Conservation (phyloP, 1,140 invertebrate species). For the Diachasmimorpha longicaudata region DNA sequence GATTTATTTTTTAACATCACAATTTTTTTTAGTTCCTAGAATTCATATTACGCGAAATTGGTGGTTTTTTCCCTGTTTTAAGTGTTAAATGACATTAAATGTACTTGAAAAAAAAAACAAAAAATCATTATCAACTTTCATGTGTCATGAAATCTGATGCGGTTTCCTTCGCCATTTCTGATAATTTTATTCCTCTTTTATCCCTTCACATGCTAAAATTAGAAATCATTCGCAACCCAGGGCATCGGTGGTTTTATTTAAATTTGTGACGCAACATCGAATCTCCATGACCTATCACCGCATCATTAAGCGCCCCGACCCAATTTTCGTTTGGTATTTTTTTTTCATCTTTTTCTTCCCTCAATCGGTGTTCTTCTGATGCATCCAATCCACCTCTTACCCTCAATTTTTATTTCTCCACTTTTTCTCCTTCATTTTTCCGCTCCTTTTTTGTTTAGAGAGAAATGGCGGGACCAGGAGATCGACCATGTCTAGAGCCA, state of each 20-base stretch:
- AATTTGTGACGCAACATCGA: constrained; percentile 37
- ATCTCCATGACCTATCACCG: constrained; percentile 22
- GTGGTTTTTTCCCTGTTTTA: too few species aligned
- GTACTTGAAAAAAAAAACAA: too few species aligned
- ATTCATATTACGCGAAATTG: too few species aligned
- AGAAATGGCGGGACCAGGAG: neutral
- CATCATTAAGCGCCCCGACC: constrained; percentile 30
- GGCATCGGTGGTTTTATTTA: constrained; percentile 26
- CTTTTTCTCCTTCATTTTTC: neutral
- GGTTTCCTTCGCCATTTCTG: too few species aligned
- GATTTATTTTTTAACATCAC: too few species aligned
- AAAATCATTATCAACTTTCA: too few species aligned
- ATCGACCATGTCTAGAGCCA: neutral
- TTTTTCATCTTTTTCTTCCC: neutral
- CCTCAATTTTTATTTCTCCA: neutral
- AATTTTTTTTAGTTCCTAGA: too few species aligned
- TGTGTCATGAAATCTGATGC: too few species aligned
- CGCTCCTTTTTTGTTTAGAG: neutral
- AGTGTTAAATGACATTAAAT: too few species aligned
- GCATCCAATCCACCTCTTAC: neutral
- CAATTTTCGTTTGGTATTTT: constrained; percentile 30
- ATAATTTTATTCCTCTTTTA: too few species aligned
- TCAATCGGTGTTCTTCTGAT: constrained; percentile 1
- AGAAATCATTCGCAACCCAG: neutral
- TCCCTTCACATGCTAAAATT: neutral